These are phyloP conservation scores for Myripristis jacobus DNA, from an alignment of 2,797 vertebrate genomes.

Conservation along the genomic window DNA sequence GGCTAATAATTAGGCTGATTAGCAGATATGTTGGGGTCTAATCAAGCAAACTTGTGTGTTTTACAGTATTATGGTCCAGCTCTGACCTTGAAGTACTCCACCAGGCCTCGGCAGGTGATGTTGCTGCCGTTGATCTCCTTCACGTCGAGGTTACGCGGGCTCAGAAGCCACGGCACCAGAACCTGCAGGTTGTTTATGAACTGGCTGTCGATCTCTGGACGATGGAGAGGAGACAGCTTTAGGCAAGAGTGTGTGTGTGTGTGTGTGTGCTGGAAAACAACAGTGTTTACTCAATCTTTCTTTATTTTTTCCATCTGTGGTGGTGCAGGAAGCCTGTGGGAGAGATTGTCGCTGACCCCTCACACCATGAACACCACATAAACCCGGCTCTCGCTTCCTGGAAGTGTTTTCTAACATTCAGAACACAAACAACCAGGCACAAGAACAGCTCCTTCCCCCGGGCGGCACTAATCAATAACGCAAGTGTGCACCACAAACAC, in stretches of 20 bases:
- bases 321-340: no score
- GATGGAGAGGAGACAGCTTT: background rate
- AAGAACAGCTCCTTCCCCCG: no score
- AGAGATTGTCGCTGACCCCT: no score
- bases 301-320: background rate
- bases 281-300: background rate
- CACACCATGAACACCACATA: no score
- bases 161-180: conserved; percentile 96
- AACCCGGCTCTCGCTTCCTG: no score
- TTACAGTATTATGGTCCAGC: accelerated
- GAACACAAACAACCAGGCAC: no score
- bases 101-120: conserved; percentile 95
- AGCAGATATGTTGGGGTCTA: no score
- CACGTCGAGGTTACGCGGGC: conserved; percentile 90
- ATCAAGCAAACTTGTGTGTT: background rate
- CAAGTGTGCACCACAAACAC: no score
- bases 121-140: conserved; percentile 99
- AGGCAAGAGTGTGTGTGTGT: no score
- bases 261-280: background rate
- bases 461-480: no score
- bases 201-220: conserved; percentile 93
- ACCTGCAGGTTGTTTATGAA: conserved; percentile 96
- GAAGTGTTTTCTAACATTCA: no score
- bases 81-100: conserved; percentile 98
- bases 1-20: no score